phyloP scores from a whole-genome alignment of 2,113 vertebrate species.

The Melospiza georgiana region DNA sequence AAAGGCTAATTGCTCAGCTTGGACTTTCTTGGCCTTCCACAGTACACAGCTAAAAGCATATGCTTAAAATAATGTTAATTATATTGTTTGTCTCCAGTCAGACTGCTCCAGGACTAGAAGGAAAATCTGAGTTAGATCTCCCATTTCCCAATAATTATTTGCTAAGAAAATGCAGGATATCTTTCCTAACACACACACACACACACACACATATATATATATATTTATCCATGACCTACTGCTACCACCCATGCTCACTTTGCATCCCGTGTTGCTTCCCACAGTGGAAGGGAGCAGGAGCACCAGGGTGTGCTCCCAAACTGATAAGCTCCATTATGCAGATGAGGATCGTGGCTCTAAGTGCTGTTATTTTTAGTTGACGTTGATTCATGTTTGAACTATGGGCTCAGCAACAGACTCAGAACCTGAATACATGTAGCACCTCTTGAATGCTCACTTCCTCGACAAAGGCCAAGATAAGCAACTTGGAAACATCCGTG shows the following conservation, averaged over 20 bases:
- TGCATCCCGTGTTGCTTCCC: neutral
- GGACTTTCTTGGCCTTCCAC: conserved; percentile 65
- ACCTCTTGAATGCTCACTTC: neutral
- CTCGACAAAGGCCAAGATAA: conserved; percentile 12
- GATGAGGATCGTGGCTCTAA: conserved; percentile 12
- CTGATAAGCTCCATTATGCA: conserved; percentile 21
- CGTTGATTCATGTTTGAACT: neutral
- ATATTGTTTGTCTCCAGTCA: conserved; percentile 67
- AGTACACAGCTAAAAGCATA: conserved; percentile 41
- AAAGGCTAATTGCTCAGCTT: conserved; percentile 63
- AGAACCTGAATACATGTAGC: neutral
- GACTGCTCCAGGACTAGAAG: conserved; percentile 54
- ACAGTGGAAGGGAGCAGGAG: neutral
- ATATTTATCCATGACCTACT: neutral
- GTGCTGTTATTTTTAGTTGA: conserved; percentile 35
- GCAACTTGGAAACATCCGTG: neutral
- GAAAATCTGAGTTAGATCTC: conserved; percentile 39
- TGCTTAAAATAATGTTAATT: conserved; percentile 71
- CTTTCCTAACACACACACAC: neutral
- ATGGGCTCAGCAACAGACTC: neutral
- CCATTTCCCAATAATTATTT: conserved; percentile 52
- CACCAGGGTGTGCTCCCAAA: neutral
- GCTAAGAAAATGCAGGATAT: conserved; percentile 22
- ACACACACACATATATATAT: neutral
- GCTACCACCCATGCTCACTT: neutral